A percentile compares a stretch with the other conserved stretches of the same genome.
Conservation (phyloP, 1,140 invertebrate genomes). For the Drosophila eugracilis region DNA sequence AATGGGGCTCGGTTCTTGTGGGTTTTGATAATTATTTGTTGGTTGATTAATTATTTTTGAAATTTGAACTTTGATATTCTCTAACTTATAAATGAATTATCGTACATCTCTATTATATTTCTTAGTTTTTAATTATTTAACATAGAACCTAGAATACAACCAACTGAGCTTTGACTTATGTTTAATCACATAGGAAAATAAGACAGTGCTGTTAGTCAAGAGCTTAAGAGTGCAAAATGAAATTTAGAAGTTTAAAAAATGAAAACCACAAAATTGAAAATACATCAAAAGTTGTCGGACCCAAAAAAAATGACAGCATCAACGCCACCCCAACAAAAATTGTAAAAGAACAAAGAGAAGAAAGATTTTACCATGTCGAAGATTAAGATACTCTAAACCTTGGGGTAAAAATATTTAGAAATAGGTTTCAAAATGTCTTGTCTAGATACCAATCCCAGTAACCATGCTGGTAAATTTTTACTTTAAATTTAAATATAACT, state of each 20-base stretch:
- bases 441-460: too few relatives aligned
- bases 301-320: conserved; percentile 11
- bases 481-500: not conserved
- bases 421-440: too few relatives aligned
- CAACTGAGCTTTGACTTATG: too few relatives aligned
- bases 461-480: too few relatives aligned
- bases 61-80: too few relatives aligned
- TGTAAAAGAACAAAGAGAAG: not conserved
- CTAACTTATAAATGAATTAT: too few relatives aligned
- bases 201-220: not conserved
- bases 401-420: too few relatives aligned
- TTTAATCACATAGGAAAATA: not conserved
- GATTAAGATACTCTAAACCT: too few relatives aligned
- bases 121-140: not conserved
- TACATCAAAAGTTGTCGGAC: conserved; percentile 72
- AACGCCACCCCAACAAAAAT: conserved; percentile 1
- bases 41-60: not conserved
- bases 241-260: conserved; percentile 11
- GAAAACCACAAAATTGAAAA: conserved; percentile 74
- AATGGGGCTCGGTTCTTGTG: not conserved
- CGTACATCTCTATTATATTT: not conserved
- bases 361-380: too few relatives aligned
- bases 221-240: not conserved
- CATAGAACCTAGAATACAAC: too few relatives aligned
- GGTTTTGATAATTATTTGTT: not conserved